Base-by-base conservation (phyloP, 2,797 vertebrate genomes). In the Notolabrus celidotus region DNA sequence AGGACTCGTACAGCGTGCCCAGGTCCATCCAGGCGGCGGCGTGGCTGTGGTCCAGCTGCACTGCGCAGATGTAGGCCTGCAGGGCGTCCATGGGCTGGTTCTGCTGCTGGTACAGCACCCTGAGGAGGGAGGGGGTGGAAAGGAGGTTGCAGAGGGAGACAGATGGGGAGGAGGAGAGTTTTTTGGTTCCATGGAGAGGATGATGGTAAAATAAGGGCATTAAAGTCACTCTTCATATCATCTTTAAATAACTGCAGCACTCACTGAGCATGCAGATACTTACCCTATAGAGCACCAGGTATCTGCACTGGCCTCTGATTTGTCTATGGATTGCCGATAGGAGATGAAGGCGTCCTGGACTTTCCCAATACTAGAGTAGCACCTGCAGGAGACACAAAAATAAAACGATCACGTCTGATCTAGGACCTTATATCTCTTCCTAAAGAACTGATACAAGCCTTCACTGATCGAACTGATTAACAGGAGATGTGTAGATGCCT, bases 291-390 rank as follows among this genome's bases (percentile, higher is more conserved):
- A 99, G 96, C 98, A 99, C 98, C 98, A 99, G 82, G 98, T 99
- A 89, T 99, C 98, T 80, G 98, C 98, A 93, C 97, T 99, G 92
- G 98, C 98, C 95, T 99, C 98, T 64, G 98, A 99, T 94, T 99
- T 99, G 95, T 99, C 98, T 90, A 99, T 99, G 93, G 98, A 99
- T 90, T 99, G 98, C 93, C 98, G 96, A 86, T 99, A 99, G 87
- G 98, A 99, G 95, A 99, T 97, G 94, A 99, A 99, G 83, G 98
- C 98, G 93, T 99, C 98, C 94, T 99, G 98, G 94, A 99, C 97
- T 94, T 99, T 99, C 88, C 98, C 98, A 94, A 98, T 97, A 95
- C 96, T 97, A 81, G 97, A 97, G 88, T 96, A 98, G 95, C 97
- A 99, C 96, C 98, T 99, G 84, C 19, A 68, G 36, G 45, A 77